Conservation (phyloP, 1,140 invertebrate genomes). For the Aleiodes sp. region DNA sequence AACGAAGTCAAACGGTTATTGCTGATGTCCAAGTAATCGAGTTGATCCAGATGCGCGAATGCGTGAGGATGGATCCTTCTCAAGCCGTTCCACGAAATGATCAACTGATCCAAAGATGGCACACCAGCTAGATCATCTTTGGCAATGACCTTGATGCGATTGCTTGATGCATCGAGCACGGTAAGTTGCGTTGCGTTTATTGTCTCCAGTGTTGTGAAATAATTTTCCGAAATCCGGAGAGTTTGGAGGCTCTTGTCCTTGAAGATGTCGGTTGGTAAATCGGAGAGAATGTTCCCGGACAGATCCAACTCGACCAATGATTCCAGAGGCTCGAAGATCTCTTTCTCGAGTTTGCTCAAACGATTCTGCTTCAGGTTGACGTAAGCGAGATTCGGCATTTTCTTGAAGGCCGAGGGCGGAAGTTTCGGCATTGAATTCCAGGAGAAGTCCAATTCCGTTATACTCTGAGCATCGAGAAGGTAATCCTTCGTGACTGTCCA, state of each 20-base stretch:
- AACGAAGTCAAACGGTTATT: constrained; percentile 73
- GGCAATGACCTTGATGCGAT: constrained; percentile 70
- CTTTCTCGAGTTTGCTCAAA: constrained; percentile 70
- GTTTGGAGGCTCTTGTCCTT: constrained; percentile 69
- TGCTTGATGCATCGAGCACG: constrained; percentile 72
- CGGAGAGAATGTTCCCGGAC: constrained; percentile 71
- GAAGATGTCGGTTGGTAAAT: constrained; percentile 70
- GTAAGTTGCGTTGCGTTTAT: constrained; percentile 69
- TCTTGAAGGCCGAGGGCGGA: constrained; percentile 69
- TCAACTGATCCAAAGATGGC: constrained; percentile 70
- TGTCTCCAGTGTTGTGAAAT: constrained; percentile 54
- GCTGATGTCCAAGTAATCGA: constrained; percentile 75
- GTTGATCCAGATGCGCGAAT: constrained; percentile 70
- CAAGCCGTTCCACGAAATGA: constrained; percentile 72
- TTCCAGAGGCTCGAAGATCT: constrained; percentile 69
- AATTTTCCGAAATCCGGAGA: constrained; percentile 59
- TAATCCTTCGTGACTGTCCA: constrained; percentile 58
- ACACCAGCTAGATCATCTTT: constrained; percentile 73
- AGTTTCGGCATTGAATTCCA: constrained; percentile 72
- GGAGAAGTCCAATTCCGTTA: constrained; percentile 75
- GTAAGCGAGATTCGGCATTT: constrained; percentile 71
- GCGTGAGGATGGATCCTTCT: constrained; percentile 74
- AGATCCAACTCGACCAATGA: constrained; percentile 75
- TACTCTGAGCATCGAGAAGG: constrained; percentile 69
- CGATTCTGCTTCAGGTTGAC: constrained; percentile 74